A percentile compares a stretch with the other conserved stretches of the same genome.
phyloP scores from a whole-genome alignment of 1,140 invertebrate genomes.

The Chionoecetes opilio region DNA sequence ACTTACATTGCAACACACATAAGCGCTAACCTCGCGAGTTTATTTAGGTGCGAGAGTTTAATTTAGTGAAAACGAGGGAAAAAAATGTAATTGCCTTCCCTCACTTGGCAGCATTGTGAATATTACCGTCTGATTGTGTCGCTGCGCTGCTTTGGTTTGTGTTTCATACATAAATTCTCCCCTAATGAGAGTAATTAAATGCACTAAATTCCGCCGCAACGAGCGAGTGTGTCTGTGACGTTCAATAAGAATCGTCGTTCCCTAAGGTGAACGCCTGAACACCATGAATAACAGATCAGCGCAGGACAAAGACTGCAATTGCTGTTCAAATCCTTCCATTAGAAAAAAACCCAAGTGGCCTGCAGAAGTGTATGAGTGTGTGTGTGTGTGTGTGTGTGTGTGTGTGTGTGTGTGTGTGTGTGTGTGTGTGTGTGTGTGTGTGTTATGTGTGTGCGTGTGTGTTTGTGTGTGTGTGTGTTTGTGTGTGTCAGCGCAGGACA shows the following conservation, averaged over 20 bases:
- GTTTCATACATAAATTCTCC: slow-evolving; percentile 20
- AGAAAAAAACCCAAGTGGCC: neutral
- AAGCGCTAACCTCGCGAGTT: too few relatives aligned
- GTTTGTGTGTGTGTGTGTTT: too few relatives aligned
- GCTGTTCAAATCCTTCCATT: neutral
- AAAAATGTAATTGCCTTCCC: too few relatives aligned
- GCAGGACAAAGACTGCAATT: neutral
- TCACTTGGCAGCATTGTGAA: neutral
- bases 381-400: slow-evolving; percentile 35
- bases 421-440: slow-evolving; percentile 54
- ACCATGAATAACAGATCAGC: neutral
- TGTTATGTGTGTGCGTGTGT: too few relatives aligned
- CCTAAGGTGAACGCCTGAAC: neutral
- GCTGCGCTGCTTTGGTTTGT: neutral
- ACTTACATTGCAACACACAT: too few relatives aligned
- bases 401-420: slow-evolving; percentile 44
- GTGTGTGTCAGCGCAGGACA: neutral
- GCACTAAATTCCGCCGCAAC: slow-evolving; percentile 25
- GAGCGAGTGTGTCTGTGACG: neutral
- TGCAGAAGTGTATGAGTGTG: neutral
- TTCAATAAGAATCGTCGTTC: neutral
- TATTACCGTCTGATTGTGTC: neutral
- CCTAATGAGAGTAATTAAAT: slow-evolving; percentile 9
- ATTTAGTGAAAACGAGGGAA: too few relatives aligned
- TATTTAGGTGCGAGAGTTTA: too few relatives aligned